Evolutionary conservation across 2,113 vertebrate species (phyloP).

Genomic region (Pantherophis guttatus): DNA sequence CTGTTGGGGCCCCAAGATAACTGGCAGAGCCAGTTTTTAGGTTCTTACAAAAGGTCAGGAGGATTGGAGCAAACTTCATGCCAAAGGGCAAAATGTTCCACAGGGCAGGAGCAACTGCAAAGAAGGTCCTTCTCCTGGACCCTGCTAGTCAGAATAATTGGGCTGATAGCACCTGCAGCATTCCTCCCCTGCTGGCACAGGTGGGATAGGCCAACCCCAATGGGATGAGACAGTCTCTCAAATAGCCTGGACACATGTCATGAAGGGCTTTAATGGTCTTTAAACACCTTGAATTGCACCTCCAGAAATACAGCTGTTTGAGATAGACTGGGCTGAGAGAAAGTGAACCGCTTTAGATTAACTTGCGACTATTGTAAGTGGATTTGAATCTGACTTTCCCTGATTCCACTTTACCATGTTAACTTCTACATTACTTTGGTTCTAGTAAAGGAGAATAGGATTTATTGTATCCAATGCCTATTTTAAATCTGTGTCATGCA

Average conservation of each 20-base stretch:
- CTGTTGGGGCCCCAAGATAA: not conserved
- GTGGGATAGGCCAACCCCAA: not conserved
- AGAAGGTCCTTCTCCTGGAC: not conserved
- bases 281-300: not conserved
- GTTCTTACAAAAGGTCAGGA: not conserved
- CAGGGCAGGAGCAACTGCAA: not conserved
- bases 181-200: not conserved
- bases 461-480: not conserved
- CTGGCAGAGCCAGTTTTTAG: not conserved
- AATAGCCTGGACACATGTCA: not conserved
- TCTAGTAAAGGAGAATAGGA: not conserved
- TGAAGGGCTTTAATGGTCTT: not conserved
- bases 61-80: not conserved
- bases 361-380: not conserved
- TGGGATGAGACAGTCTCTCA: not conserved
- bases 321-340: not conserved
- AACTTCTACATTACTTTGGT: not conserved
- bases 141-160: not conserved
- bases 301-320: not conserved
- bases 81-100: too few species aligned
- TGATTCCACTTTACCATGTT: not conserved
- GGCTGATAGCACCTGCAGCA: not conserved
- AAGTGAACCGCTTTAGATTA: not conserved
- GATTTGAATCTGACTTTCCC: not conserved
- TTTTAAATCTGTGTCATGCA: not conserved